Evolutionary conservation across 2,113 vertebrate species (phyloP).

Genomic region (Camarhynchus parvulus): DNA sequence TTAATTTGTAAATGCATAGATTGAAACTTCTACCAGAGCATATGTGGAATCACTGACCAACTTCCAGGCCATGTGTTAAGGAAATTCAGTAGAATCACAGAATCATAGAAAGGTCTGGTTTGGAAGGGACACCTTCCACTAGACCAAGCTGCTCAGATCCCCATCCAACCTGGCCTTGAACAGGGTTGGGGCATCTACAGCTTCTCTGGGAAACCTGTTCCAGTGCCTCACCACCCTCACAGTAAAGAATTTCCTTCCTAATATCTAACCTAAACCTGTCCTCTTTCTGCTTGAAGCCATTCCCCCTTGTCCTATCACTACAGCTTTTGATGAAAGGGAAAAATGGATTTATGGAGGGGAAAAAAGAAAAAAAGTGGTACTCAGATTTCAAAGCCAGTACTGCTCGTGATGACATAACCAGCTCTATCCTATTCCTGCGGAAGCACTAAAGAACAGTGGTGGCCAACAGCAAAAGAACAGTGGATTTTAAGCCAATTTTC

Average conservation of each 20-base stretch:
- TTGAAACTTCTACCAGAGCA: not conserved
- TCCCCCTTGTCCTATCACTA: too few species aligned
- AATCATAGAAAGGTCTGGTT: not conserved
- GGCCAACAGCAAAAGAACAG: constrained; percentile 15
- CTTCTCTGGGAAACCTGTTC: not conserved
- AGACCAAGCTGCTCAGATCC: not conserved
- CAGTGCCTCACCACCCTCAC: not conserved
- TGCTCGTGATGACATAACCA: not conserved
- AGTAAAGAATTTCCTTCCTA: not conserved
- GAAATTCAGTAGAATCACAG: not conserved
- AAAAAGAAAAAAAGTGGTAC: not conserved
- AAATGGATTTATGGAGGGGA: not conserved
- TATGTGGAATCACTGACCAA: not conserved
- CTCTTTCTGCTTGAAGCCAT: not conserved
- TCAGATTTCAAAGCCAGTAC: not conserved
- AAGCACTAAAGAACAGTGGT: not conserved
- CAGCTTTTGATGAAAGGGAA: not conserved
- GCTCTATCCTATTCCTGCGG: not conserved
- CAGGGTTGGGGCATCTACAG: not conserved
- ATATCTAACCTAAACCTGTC: not conserved
- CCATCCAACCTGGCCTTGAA: not conserved
- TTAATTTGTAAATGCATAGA: not conserved
- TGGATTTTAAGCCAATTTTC: constrained; percentile 40
- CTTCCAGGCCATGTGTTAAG: not conserved
- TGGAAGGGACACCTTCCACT: not conserved